Conservation (phyloP, 2,113 vertebrate species). For the Poicephalus gulielmi region DNA sequence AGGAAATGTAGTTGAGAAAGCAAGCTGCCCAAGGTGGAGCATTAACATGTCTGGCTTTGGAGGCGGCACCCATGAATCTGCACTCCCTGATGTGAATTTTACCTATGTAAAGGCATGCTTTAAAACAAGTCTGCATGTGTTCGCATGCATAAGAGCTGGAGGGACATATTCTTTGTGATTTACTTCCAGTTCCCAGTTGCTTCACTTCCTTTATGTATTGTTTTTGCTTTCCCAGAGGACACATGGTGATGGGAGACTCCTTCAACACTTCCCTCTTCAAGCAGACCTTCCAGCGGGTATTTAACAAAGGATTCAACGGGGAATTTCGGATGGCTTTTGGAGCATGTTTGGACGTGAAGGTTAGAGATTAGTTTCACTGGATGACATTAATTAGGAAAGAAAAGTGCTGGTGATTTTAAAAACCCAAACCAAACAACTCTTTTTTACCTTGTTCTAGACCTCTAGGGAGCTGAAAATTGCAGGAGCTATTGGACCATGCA, state of each 20-base stretch:
- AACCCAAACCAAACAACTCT: background rate
- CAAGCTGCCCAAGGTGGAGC: background rate
- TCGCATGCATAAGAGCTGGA: background rate
- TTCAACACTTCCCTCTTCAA: constrained; percentile 99
- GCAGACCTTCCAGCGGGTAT: constrained; percentile 98
- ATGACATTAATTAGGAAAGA: background rate
- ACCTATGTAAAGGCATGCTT: background rate
- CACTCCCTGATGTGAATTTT: background rate
- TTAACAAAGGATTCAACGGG: constrained; percentile 89
- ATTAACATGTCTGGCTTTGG: constrained; percentile 2
- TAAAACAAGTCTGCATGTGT: background rate
- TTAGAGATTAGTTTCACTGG: constrained; percentile 29
- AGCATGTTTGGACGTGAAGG: constrained; percentile 93
- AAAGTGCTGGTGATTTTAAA: background rate
- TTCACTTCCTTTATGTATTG: background rate
- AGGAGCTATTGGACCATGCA: constrained; percentile 90
- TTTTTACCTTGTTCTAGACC: constrained; percentile 75
- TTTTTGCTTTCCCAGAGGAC: constrained; percentile 78
- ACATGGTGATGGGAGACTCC: constrained; percentile 98
- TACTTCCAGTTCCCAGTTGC: background rate
- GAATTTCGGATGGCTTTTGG: constrained; percentile 97
- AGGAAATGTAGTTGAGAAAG: background rate
- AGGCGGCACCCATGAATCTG: background rate
- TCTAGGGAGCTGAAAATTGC: constrained; percentile 93
- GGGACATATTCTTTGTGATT: background rate